Conservation (phyloP, 2,113 vertebrate species). For the Eonycteris spelaea region DNA sequence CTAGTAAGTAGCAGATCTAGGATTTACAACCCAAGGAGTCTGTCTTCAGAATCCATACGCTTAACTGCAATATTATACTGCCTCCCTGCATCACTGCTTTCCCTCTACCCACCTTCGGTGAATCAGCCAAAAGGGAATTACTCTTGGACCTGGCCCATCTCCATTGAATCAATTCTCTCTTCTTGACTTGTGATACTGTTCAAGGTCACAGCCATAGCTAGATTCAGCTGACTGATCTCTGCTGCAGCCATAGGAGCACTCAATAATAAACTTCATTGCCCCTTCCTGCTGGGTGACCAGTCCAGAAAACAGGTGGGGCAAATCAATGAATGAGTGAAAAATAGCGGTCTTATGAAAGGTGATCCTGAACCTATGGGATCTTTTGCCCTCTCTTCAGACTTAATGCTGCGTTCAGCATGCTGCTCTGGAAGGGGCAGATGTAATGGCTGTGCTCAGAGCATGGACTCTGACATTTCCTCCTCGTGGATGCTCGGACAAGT, state of each 20-base stretch:
- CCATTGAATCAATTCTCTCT: neutral
- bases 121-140: neutral
- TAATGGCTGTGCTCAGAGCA: neutral
- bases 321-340: neutral
- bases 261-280: neutral
- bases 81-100: neutral
- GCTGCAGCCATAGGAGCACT: neutral
- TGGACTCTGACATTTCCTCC: neutral
- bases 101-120: neutral
- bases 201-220: neutral
- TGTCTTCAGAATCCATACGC: neutral
- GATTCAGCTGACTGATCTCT: neutral
- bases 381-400: neutral
- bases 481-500: neutral
- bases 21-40: neutral
- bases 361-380: neutral
- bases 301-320: neutral
- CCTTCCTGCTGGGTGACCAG: neutral
- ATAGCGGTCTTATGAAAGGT: neutral
- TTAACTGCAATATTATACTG: fast-evolving
- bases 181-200: neutral
- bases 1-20: neutral
- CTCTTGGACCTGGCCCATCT: neutral
- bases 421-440: neutral
- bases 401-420: neutral